Percentiles rank a stretch among this genome's conserved stretches.
Conservation (phyloP, 2,113 vertebrate species). For the Ameiurus melas region DNA sequence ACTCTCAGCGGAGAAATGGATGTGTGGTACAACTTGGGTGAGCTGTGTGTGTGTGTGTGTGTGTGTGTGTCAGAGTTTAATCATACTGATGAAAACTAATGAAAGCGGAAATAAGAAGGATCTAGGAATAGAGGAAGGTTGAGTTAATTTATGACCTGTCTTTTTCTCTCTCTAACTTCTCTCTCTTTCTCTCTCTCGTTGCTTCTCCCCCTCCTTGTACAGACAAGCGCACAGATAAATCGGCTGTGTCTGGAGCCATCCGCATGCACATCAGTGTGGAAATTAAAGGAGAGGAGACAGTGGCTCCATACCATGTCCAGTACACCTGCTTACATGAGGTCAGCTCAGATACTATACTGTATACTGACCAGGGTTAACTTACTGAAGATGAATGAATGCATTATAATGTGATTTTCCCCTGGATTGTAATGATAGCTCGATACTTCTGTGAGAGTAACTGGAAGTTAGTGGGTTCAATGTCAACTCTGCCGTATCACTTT, state of each 20-base stretch:
- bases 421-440: neutral
- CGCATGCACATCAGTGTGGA: constrained; percentile 97
- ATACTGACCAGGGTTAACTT: neutral
- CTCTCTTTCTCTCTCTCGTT: neutral
- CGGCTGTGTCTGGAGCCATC: constrained; percentile 93
- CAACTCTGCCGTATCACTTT: neutral
- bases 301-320: constrained; percentile 94
- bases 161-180: neutral
- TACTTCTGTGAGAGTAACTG: neutral
- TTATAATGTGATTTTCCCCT: neutral
- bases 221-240: constrained; percentile 98
- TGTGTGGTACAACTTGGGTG: constrained; percentile 98
- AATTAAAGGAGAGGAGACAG: constrained; percentile 98
- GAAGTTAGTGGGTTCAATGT: neutral
- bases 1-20: constrained; percentile 98
- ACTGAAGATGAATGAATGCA: constrained; percentile 5
- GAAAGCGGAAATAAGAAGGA: constrained; percentile 3
- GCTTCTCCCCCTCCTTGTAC: constrained; percentile 42
- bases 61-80: constrained; percentile 5
- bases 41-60: constrained; percentile 39
- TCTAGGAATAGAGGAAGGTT: constrained; percentile 27
- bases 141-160: constrained; percentile 23
- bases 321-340: constrained; percentile 99
- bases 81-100: constrained; percentile 11
- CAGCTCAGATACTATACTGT: neutral